Percentiles rank a stretch among this genome's conserved stretches.
These are phyloP conservation scores for Eristalis arbustorum DNA, from an alignment of 2,888 invertebrate species.

Conservation along the genomic window DNA sequence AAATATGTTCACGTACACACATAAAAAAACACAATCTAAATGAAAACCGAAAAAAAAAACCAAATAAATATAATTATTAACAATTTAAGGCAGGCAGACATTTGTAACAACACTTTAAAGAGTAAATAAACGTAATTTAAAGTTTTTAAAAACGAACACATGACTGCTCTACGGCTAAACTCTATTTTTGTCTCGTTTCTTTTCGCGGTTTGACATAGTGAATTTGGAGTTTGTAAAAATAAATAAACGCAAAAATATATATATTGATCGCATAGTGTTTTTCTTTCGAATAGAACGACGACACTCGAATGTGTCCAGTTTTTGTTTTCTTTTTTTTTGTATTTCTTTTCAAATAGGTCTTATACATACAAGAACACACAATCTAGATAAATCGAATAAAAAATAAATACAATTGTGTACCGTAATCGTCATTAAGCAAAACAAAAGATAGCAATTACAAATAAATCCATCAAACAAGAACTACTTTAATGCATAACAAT, in stretches of 20 bases:
- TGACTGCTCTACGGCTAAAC: constrained; percentile 61
- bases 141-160: not conserved
- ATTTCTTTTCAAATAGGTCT: constrained; percentile 44
- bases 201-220: not conserved
- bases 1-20: constrained; percentile 55
- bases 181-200: not conserved
- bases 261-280: not conserved
- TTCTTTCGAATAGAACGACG: constrained; percentile 28
- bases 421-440: constrained; percentile 32
- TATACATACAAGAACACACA: constrained; percentile 59
- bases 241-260: not conserved
- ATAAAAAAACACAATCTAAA: constrained; percentile 27
- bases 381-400: constrained; percentile 50
- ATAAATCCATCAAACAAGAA: constrained; percentile 29
- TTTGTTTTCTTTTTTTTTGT: not conserved
- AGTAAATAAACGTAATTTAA: not conserved
- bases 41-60: constrained; percentile 34
- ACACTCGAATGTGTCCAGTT: constrained; percentile 14
- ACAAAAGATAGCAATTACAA: constrained; percentile 23
- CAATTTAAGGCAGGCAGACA: constrained; percentile 23
- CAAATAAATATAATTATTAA: not conserved
- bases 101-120: constrained; percentile 37
- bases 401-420: constrained; percentile 30
- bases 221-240: constrained; percentile 43
- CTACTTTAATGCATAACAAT: constrained; percentile 70